Evolutionary conservation across 2,888 invertebrate species (phyloP), one percentile per base, ranked within the genome.

Genomic region (Agrochola lychnidis): DNA sequence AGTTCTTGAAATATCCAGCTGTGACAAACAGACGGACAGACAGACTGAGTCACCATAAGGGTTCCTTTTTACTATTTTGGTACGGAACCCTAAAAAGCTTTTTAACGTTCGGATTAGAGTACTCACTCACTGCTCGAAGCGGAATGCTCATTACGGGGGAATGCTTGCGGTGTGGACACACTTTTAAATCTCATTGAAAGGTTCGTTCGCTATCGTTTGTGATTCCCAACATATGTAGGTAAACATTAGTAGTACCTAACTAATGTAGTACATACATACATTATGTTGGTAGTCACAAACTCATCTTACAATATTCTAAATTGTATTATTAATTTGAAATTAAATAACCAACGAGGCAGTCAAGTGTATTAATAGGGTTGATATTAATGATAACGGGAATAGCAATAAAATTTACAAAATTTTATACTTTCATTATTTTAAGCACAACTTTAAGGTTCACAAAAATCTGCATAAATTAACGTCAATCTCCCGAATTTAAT

Each of bases 401-500:
- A n/a, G n/a, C 30, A n/a, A 45, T 56, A 42, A 53, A 42, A 56
- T 19, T 12, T 36, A 14, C 7, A 45, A 30, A 14, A 14, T 73
- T 64, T 42, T 30, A 62, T 45, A 10, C 4, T 62, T 53, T 36
- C 48, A 14, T 12, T 61, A 25, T 62, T 30, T 1, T 30, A 30
- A 30, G 30, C 30, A 30, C 30, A 30, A 30, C 30, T 30, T 30
- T 75, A 56, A 78, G 48, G 51, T 14, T 67, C 57, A 79, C 56
- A 42, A 14, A 36, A 45, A 68, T 63, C 67, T 61, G 10, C 45
- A 48, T 30, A 62, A 67, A 79, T 67, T 51, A n/a, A 59, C 57
- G 57, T n/a, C 36, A 48, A 42, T 72, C 56, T 19, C 30, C 19
- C 45, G 6, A 68, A 86, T 86, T 84, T 81, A 83, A 85, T 89